Evolutionary conservation across 2,113 vertebrate species (phyloP).

Genomic region (Pandion haliaetus): DNA sequence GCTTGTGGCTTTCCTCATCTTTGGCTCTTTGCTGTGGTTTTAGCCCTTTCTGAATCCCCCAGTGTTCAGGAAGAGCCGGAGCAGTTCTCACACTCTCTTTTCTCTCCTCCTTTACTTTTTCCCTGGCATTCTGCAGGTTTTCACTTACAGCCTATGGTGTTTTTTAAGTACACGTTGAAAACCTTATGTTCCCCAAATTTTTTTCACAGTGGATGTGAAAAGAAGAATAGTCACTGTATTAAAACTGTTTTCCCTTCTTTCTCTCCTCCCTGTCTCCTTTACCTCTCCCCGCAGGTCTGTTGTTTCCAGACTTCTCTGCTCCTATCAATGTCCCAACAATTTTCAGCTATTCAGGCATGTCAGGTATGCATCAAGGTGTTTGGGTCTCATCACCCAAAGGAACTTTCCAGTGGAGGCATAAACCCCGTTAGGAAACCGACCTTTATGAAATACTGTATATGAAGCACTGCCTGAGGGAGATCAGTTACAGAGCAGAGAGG

Average conservation of each 20-base stretch:
- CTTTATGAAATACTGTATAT: not conserved
- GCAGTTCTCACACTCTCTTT: not conserved
- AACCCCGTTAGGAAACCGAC: not conserved
- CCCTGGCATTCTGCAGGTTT: not conserved
- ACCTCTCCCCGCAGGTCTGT: not conserved
- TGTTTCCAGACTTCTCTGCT: not conserved
- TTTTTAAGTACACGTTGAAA: not conserved
- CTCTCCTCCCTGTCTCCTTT: not conserved
- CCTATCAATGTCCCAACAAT: not conserved
- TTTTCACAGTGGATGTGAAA: not conserved
- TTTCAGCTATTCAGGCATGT: rapidly evolving
- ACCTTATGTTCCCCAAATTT: not conserved
- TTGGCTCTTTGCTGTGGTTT: not conserved
- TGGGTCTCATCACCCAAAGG: not conserved
- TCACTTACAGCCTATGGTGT: not conserved
- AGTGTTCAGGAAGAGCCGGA: not conserved
- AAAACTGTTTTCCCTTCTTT: not conserved
- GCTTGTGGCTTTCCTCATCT: not conserved
- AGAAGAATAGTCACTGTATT: no score
- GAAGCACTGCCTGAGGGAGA: not conserved
- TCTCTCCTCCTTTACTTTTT: not conserved
- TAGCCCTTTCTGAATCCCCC: not conserved
- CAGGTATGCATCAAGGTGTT: no score
- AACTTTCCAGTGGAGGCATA: not conserved
- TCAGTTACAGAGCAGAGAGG: not conserved